Base-by-base conservation (phyloP, 2,113 vertebrate genomes). In the Spea multiplicata region DNA sequence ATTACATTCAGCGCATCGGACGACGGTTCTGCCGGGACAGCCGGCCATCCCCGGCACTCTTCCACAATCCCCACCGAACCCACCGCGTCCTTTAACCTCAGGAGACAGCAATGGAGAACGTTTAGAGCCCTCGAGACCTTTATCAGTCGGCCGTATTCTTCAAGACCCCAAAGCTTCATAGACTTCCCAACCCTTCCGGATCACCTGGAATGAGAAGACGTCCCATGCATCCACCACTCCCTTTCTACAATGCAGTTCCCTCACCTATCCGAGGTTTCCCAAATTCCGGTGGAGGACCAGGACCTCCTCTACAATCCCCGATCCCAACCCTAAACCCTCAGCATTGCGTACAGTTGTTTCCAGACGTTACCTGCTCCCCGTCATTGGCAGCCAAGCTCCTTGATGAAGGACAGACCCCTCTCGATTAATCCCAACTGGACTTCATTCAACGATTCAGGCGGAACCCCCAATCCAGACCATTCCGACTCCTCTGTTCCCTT, bases 351-450 rank as follows among this genome's bases (percentile, higher is more conserved):
- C 1, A 47, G 71, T n/a, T 46, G 44, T 8, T 48, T 3, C 14
- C 12, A 57, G 13, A 5, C 5, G 30, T 73, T 80, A 80, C 78
- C 78, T 80, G 71, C 12, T 45, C 55, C 49, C 14, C 7, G 14
- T 49, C 5, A 8, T 47, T 12, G 69, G 44, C 6, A 55, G 62
- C 59, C 6, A 8, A 44, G 69, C 45, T 65, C 14, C 57, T 61
- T 17, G 9, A 13, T 47, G 66, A n/a, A 50, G 52, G 57, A 30
- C 13, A 10, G 53, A 12, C 13, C 46, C 59, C 53, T 30, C 3
- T 59, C 57, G 44, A 57, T 80, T 57, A 73, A 73, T 80, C 77
- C 71, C 8, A 16, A 30, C 8, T 16, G 62, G 77, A 79, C 62
- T 73, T 76, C 66, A 5, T 45, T 16, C 7, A 78, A 59, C 30